Conservation (phyloP, 2,797 vertebrate species). For the Thaleichthys pacificus region DNA sequence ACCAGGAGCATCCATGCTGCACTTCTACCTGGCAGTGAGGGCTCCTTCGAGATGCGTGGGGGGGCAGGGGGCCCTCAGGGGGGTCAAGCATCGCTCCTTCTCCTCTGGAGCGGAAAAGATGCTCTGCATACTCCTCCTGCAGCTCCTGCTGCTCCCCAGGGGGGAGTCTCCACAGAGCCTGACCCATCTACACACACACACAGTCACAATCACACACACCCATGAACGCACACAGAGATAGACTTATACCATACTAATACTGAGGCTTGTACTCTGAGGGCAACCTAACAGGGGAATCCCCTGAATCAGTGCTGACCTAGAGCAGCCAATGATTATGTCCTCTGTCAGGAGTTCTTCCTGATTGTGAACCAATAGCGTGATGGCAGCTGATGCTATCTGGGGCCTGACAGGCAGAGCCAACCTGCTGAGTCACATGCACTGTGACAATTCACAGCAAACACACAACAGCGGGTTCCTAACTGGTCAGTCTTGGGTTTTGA, state of each 20-base stretch:
- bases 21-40: conserved; percentile 60
- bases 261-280: no score
- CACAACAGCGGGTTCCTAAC: no score
- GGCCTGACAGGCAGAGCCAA: neutral
- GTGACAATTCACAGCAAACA: no score
- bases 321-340: neutral
- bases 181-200: conserved; percentile 89
- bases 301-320: neutral
- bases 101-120: conserved; percentile 65
- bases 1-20: no score
- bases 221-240: neutral
- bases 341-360: neutral
- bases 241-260: no score
- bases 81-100: conserved; percentile 63
- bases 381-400: neutral
- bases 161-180: conserved; percentile 95
- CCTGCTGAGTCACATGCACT: no score
- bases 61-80: conserved; percentile 52
- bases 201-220: neutral
- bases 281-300: no score
- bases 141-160: conserved; percentile 90
- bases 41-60: conserved; percentile 23
- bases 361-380: neutral
- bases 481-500: no score
- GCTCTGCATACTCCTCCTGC: conserved; percentile 86